Evolutionary conservation across 2,888 invertebrate species (phyloP).

Genomic region (Lasioglossum marginatum): DNA sequence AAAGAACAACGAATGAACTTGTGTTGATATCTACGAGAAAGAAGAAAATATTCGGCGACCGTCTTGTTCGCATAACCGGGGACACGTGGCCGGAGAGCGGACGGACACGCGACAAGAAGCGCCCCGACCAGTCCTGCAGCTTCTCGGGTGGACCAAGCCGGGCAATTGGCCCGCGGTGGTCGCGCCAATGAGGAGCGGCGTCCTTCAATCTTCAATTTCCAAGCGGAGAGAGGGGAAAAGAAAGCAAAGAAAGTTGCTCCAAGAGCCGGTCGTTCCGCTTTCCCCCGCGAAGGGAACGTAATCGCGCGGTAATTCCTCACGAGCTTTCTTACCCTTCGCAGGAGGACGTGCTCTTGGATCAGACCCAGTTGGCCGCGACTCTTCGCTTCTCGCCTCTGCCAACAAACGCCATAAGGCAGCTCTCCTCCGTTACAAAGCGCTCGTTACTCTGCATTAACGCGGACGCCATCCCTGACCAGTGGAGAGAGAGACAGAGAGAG

Average conservation of each 20-base stretch:
- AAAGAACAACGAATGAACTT: neutral
- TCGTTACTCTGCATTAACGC: conserved; percentile 58
- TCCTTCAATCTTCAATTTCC: conserved; percentile 74
- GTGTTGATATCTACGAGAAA: neutral
- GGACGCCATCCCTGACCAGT: conserved; percentile 20
- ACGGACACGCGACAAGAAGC: neutral
- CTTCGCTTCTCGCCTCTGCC: conserved; percentile 76
- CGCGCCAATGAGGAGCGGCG: neutral
- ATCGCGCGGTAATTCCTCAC: conserved; percentile 80
- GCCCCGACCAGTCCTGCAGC: neutral
- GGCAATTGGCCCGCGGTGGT: neutral
- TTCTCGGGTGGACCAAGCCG: neutral
- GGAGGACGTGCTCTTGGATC: conserved; percentile 79
- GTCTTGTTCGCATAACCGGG: neutral
- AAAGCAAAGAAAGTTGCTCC: conserved; percentile 40
- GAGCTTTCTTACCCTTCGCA: conserved; percentile 71
- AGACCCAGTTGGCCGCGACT: conserved; percentile 79
- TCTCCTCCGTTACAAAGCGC: conserved; percentile 52
- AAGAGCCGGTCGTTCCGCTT: neutral
- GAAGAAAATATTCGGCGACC: neutral
- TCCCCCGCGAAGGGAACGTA: conserved; percentile 73
- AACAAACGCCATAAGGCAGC: conserved; percentile 73
- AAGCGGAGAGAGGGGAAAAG: conserved; percentile 15
- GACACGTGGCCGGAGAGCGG: neutral
- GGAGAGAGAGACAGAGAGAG: neutral